Evolutionary conservation across 2,888 invertebrate genomes (phyloP).

Genomic region (Ophion ventricosus): DNA sequence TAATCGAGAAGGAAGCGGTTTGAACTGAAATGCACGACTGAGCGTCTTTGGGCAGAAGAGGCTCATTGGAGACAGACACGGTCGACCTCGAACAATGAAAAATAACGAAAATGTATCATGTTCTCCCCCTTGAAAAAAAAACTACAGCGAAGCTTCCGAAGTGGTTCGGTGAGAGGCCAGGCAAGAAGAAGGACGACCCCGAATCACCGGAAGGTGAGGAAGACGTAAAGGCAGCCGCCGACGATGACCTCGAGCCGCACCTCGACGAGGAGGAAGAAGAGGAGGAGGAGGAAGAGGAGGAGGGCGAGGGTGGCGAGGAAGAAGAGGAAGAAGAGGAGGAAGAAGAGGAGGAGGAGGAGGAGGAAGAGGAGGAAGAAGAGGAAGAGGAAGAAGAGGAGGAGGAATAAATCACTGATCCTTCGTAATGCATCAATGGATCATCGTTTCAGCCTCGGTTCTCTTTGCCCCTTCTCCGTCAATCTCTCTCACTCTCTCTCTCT

Average conservation of each 20-base stretch:
- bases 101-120: not conserved
- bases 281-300: conserved; percentile 90
- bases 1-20: not conserved
- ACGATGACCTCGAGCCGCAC: conserved; percentile 89
- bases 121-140: conserved; percentile 51
- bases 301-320: conserved; percentile 87
- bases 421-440: conserved; percentile 50
- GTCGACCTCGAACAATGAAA: not conserved
- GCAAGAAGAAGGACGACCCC: conserved; percentile 94
- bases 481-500: not conserved
- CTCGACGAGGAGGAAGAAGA: conserved; percentile 88
- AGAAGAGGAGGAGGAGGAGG: conserved; percentile 77
- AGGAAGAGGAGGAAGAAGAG: conserved; percentile 80
- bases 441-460: conserved; percentile 54
- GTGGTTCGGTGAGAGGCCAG: conserved; percentile 98
- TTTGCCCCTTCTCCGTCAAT: not conserved
- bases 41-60: not conserved
- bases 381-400: conserved; percentile 73
- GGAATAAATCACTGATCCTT: conserved; percentile 66
- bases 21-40: too few species aligned
- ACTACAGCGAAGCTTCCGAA: conserved; percentile 94
- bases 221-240: conserved; percentile 91
- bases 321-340: conserved; percentile 79
- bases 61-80: not conserved
- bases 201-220: conserved; percentile 97